Base-by-base conservation (phyloP, 2,113 vertebrate species). In the Psilopogon haemacephalus region DNA sequence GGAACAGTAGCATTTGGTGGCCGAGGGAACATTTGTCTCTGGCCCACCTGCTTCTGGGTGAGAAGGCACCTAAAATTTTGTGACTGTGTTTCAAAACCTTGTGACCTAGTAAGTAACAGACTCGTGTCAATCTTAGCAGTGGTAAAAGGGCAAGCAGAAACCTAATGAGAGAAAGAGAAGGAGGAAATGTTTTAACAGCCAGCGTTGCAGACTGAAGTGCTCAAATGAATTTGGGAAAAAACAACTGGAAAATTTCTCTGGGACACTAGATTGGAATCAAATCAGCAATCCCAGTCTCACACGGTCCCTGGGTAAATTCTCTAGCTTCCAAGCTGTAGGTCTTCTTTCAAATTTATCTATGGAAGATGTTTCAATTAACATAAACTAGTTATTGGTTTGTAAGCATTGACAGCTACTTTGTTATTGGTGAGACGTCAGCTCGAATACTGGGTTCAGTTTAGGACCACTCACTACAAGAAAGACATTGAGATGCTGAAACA, bases 1-100 rank as follows among this genome's bases (percentile, higher is more conserved):
- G 8, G 54, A 77, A 26, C 27, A 12, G 8, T 17, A 63, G 33
- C 14, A 23, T 73, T 77, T 81, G 23, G 17, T 72, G 56, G 23
- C 20, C 9, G 32, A 15, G n/a, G 19, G 2, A 73, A 4, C 11
- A n/a, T 21, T 69, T 60, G 11, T 56, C 1, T 24, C 21, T 1
- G 0, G 3, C 3, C 15, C 38, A 52, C 28, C 9, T 38, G 14
- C 13, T 54, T 69, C 24, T 1, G 1, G 4, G 6, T 27, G 30
- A 33, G 24, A 90, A 20, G 12, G 18, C 21, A 17, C 8, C 6
- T 59, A 23, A 7, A 19, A 32, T 73, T 73, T 60, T 84, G 28
- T 62, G 38, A 7, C 15, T 72, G 5, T 50, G 6, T 24, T 54
- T 84, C 35, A 73, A 55, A 74, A n/a, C 15, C 18, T 48, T 50